Conservation (phyloP, 37 sponge, comb jelly and placozoan genomes). For the Corticium candelabrum region DNA sequence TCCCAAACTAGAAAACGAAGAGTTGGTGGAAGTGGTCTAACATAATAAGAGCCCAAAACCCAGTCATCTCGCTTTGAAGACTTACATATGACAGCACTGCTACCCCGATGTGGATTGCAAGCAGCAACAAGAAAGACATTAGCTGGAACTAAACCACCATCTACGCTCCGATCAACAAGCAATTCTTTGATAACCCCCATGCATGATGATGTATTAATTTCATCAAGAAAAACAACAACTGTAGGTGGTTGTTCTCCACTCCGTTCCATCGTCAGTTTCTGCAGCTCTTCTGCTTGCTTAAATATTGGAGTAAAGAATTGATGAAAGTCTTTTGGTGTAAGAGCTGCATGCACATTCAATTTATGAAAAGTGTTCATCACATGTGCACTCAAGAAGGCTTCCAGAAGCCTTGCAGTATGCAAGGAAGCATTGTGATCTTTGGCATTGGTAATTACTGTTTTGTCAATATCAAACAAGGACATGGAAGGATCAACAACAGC, state of each 20-base stretch:
- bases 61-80: constrained; percentile 31
- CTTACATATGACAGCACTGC: constrained; percentile 48
- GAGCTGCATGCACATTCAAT: constrained; percentile 64
- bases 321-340: constrained; percentile 52
- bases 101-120: constrained; percentile 74
- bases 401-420: constrained; percentile 30
- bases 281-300: constrained; percentile 28
- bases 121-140: constrained; percentile 73
- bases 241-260: neutral
- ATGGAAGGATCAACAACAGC: no score
- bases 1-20: constrained; percentile 65
- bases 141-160: constrained; percentile 58
- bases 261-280: neutral
- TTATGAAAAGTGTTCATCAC: constrained; percentile 48
- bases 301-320: constrained; percentile 24
- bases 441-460: neutral
- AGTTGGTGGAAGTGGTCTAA: constrained; percentile 65
- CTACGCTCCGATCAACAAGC: constrained; percentile 59
- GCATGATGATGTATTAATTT: constrained; percentile 85
- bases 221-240: constrained; percentile 45
- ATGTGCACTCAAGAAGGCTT: constrained; percentile 28
- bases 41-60: constrained; percentile 63
- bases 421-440: neutral
- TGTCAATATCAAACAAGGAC: no score
- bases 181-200: constrained; percentile 79